Conservation (phyloP, 2,113 vertebrate species). For the Plecotus auritus region DNA sequence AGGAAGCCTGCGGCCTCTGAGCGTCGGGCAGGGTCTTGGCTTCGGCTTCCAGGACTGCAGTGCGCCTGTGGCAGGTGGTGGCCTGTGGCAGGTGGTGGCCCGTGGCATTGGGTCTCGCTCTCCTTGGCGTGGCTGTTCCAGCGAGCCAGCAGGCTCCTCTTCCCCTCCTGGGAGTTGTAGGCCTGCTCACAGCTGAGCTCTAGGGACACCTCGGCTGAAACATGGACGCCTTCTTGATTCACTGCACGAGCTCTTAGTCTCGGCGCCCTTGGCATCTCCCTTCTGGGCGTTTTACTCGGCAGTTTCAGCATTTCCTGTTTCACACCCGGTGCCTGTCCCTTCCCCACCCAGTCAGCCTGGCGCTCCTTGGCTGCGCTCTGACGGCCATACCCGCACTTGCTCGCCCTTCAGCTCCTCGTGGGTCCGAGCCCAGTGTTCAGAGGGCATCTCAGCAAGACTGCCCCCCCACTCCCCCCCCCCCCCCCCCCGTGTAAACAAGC, state of each 20-base stretch:
- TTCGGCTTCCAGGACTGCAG: neutral
- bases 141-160: too few species aligned
- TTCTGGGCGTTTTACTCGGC: too few species aligned
- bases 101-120: neutral
- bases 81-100: neutral
- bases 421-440: too few species aligned
- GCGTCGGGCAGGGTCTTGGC: neutral
- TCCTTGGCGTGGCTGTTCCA: neutral
- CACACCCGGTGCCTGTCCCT: too few species aligned
- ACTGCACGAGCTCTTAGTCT: rapidly evolving
- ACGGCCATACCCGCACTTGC: too few species aligned
- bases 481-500: too few species aligned
- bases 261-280: neutral
- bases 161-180: neutral
- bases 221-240: neutral
- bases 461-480: too few species aligned
- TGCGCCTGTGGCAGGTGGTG: neutral
- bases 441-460: too few species aligned
- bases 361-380: too few species aligned
- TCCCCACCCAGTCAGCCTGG: too few species aligned
- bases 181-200: neutral
- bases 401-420: too few species aligned
- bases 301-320: too few species aligned
- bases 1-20: rapidly evolving
- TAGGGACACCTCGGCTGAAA: neutral